phyloP scores from a whole-genome alignment of 2,888 invertebrate genomes.

The Drosophila niveifrons region DNA sequence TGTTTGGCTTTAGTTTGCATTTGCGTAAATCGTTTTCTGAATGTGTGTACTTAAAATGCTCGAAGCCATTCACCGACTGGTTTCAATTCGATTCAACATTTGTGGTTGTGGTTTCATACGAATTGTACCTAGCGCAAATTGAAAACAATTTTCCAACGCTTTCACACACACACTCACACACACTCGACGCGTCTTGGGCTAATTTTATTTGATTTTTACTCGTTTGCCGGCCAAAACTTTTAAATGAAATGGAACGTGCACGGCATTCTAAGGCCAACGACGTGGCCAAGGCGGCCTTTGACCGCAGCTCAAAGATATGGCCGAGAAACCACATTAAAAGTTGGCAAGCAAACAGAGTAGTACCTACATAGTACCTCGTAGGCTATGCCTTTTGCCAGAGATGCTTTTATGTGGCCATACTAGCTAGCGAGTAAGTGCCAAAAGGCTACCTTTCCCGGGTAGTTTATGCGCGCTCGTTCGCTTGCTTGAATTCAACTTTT shows the following conservation, averaged over 20 bases:
- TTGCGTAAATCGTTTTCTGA: conserved; percentile 21
- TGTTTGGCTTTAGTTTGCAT: conserved; percentile 16
- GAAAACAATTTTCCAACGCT: conserved; percentile 67
- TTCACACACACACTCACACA: conserved; percentile 46
- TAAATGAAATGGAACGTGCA: conserved; percentile 72
- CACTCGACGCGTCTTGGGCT: conserved; percentile 51
- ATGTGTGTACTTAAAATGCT: conserved; percentile 25
- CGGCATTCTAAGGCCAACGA: conserved; percentile 43
- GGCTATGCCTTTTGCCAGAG: neutral
- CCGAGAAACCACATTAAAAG: conserved; percentile 48
- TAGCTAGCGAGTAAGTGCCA: conserved; percentile 29
- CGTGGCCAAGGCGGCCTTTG: conserved; percentile 17
- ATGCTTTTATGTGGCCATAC: conserved; percentile 56
- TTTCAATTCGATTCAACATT: conserved; percentile 20
- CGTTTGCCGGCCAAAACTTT: conserved; percentile 59
- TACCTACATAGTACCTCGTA: neutral
- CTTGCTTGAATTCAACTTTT: conserved; percentile 28
- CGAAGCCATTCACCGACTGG: conserved; percentile 19
- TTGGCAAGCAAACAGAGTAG: conserved; percentile 34
- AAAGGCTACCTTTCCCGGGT: conserved; percentile 11
- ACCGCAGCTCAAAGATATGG: conserved; percentile 43
- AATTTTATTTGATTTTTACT: conserved; percentile 74
- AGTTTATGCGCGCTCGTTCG: conserved; percentile 6
- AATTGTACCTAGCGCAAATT: conserved; percentile 50
- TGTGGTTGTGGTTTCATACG: conserved; percentile 1